These are phyloP conservation scores for Scomber japonicus DNA, from an alignment of 2,113 vertebrate genomes.

Conservation along the genomic window DNA sequence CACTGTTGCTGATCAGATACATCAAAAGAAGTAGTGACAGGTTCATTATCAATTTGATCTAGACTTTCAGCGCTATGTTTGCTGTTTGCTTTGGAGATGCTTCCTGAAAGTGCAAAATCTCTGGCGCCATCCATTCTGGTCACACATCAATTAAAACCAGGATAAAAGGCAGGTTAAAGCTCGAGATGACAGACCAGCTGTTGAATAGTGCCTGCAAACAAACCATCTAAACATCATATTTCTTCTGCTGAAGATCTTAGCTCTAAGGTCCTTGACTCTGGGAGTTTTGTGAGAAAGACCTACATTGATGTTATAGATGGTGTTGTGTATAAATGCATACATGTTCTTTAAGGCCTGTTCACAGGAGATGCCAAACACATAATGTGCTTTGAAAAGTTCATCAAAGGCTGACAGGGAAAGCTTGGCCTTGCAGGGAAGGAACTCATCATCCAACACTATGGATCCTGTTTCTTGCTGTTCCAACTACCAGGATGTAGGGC, in stretches of 20 bases:
- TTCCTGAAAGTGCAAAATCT: constrained; percentile 7
- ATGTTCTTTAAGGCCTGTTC: not conserved
- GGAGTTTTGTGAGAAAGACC: not conserved
- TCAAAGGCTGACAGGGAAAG: too few species aligned
- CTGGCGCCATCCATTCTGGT: not conserved
- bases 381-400: too few species aligned
- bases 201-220: not conserved
- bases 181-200: not conserved
- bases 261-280: constrained; percentile 4
- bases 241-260: not conserved
- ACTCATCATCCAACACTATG: not conserved
- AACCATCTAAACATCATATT: not conserved
- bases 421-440: too few species aligned
- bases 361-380: too few species aligned
- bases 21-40: not conserved
- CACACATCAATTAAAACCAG: not conserved
- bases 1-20: constrained; percentile 5
- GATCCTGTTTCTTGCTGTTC: not conserved
- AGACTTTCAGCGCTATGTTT: not conserved
- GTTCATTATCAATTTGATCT: not conserved
- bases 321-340: not conserved
- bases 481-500: not conserved
- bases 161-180: not conserved
- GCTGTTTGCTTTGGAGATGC: not conserved
- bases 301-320: not conserved